These are phyloP conservation scores for Microcebus ravelobensis DNA, from an alignment of 2,113 vertebrate species.

Conservation along the genomic window DNA sequence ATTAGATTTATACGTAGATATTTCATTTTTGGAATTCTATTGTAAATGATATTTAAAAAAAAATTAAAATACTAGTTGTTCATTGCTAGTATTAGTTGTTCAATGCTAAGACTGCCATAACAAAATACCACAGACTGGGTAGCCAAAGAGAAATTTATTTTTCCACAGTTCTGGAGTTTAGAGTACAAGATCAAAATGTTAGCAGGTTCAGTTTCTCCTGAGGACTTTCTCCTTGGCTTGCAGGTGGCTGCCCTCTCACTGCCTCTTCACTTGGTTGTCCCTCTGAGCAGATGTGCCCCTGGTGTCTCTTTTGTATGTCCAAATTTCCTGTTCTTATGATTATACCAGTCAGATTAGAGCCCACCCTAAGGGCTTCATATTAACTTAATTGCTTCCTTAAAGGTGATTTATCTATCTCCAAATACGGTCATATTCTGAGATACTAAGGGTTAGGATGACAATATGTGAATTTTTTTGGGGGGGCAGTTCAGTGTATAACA, in stretches of 20 bases:
- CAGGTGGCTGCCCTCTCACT: background rate
- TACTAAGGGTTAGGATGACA: background rate
- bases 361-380: background rate
- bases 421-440: background rate
- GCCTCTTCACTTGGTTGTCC: background rate
- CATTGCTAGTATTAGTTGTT: background rate
- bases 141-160: background rate
- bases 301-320: background rate
- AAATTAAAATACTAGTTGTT: background rate
- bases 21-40: background rate
- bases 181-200: background rate
- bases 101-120: background rate
- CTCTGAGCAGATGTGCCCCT: background rate
- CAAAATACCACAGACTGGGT: background rate
- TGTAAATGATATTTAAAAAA: background rate
- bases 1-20: background rate
- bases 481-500: background rate
- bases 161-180: background rate
- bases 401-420: background rate
- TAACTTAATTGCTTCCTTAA: background rate
- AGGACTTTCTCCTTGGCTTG: background rate
- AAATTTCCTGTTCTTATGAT: background rate
- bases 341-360: background rate
- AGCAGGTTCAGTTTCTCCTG: background rate
- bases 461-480: background rate